These are phyloP conservation scores for Dipodomys ordii DNA, from an alignment of 2,113 vertebrate species.

Conservation along the genomic window DNA sequence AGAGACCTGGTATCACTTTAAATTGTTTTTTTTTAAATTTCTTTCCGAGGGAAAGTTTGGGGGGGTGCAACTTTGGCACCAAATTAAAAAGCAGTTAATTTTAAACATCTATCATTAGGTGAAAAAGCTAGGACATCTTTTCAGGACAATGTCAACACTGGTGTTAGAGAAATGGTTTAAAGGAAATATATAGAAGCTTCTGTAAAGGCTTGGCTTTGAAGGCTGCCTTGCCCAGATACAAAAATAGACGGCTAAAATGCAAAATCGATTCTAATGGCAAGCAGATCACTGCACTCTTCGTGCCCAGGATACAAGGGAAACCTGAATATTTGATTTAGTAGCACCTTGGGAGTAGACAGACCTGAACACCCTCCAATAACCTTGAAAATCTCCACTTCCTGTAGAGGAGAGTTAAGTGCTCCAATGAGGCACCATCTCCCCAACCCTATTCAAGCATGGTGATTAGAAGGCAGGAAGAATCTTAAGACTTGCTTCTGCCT, in stretches of 20 bases:
- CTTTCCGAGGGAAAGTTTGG: not conserved
- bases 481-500: not conserved
- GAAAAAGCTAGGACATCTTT: not conserved
- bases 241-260: constrained; percentile 78
- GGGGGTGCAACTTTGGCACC: not conserved
- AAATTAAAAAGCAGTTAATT: not conserved
- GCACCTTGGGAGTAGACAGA: constrained; percentile 60
- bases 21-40: not conserved
- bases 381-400: constrained; percentile 71
- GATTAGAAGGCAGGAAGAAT: not conserved
- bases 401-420: not conserved
- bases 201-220: constrained; percentile 66
- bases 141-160: not conserved
- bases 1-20: not conserved
- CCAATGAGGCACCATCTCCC: not conserved
- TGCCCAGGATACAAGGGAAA: constrained; percentile 64
- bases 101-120: not conserved
- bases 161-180: not conserved
- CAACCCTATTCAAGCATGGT: not conserved
- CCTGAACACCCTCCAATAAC: constrained; percentile 73
- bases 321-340: constrained; percentile 70
- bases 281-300: constrained; percentile 44
- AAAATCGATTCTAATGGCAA: constrained; percentile 75
- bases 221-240: constrained; percentile 56
- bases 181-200: constrained; percentile 29